Evolutionary conservation across 2,113 vertebrate genomes (phyloP).

Genomic region (Clarias magur): DNA sequence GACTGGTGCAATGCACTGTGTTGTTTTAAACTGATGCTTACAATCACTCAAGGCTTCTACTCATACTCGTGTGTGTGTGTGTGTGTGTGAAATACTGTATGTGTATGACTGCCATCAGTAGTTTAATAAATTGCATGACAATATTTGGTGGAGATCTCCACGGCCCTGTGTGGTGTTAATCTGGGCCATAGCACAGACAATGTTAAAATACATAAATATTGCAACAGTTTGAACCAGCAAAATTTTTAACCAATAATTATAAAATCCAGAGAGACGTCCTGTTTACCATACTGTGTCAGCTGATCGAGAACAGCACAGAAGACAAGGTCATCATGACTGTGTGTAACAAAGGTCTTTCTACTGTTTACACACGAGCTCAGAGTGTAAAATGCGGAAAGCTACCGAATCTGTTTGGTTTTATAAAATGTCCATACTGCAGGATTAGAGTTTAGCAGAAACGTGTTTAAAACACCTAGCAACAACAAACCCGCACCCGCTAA

Average conservation of each 20-base stretch:
- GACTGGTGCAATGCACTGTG: background rate
- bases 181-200: background rate
- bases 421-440: background rate
- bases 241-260: background rate
- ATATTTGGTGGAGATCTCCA: background rate
- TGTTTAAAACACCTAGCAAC: background rate
- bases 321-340: constrained; percentile 13
- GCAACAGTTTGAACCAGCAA: background rate
- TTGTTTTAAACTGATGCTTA: background rate
- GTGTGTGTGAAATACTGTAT: background rate
- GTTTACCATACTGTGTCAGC: background rate
- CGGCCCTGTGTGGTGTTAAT: background rate
- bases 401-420: background rate
- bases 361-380: constrained; percentile 44
- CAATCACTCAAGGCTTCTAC: background rate
- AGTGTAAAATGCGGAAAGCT: background rate
- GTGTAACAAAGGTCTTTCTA: constrained; percentile 49
- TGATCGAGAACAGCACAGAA: background rate
- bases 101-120: background rate
- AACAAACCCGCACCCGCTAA: background rate
- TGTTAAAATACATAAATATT: background rate
- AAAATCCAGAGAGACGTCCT: background rate
- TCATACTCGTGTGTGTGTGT: background rate
- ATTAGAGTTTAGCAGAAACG: background rate
- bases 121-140: background rate